Percentiles rank a stretch among this genome's conserved stretches.
These are phyloP conservation scores for Habropoda laboriosa DNA, from an alignment of 1,140 invertebrate genomes.

Conservation along the genomic window DNA sequence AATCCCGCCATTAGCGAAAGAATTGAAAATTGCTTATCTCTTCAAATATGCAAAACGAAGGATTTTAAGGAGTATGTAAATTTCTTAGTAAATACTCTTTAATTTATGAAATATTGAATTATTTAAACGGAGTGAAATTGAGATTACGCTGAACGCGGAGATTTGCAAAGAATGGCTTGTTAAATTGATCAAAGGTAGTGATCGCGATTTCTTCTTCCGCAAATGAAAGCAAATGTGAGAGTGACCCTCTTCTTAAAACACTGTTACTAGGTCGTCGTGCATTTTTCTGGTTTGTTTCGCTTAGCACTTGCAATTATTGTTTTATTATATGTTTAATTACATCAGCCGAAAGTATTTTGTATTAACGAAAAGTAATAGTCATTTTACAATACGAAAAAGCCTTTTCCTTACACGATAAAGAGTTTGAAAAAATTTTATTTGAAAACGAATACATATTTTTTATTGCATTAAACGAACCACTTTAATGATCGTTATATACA, in stretches of 20 bases:
- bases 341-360: neutral
- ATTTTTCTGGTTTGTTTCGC: constrained; percentile 3
- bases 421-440: no score
- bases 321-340: neutral
- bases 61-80: no score
- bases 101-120: no score
- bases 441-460: no score
- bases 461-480: no score
- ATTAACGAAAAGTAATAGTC: neutral
- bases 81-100: no score
- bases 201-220: constrained; percentile 3
- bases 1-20: neutral
- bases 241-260: constrained; percentile 13
- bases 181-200: neutral
- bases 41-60: no score
- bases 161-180: neutral
- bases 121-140: no score
- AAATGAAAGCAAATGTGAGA: constrained; percentile 24
- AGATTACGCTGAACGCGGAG: no score
- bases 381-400: no score
- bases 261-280: neutral
- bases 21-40: neutral
- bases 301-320: neutral
- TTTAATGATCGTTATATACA: no score
- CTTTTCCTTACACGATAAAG: no score